Base-by-base conservation (phyloP, 1,140 invertebrate species). In the Drosophila mojavensis region DNA sequence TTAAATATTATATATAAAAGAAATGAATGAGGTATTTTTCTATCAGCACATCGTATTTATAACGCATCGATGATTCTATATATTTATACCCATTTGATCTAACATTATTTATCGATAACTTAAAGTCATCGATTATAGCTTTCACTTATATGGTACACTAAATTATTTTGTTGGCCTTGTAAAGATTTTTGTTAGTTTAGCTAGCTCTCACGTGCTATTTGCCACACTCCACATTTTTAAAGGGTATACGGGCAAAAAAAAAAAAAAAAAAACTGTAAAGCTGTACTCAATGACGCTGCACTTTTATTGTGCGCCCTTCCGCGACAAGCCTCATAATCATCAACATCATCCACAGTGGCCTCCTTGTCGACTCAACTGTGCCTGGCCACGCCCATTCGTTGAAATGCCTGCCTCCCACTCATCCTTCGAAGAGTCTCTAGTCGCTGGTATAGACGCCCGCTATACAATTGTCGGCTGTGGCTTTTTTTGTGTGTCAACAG, bases 401-500 rank as follows among this genome's bases (percentile, higher is more conserved):
- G 33, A 33, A 33, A 33, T 33, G 33, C 7, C 33, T 33, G 33
- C 33, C 36, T 17, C 50, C 61, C 47, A 58, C 66, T 45, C 53
- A 58, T 64, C 62, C 66, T 83, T 83, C 75, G 11, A 75, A 47
- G 71, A 71, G 70, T 72, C 47, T 24, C 26, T 7, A 66, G 61
- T 67, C 5, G 55, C 67, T 79, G 83, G 79, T 84, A 78, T 77
- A 85, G 74, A n/a, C 56, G n/a, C 65, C 47, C 64, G 47, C 82
- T 64, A 51, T 88, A 55, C 68, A 74, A 79, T 86, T 88, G 82
- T 86, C 79, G 79, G 30, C 50, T 63, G 58, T 54, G 76, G 66
- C 67, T 78, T 68, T 64, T 64, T 64, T 78, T 86, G 65, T 80
- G 68, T 86, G 82, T 86, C 83, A 79, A 74, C 81, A 79, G 41